phyloP scores from a whole-genome alignment of 2,113 vertebrate genomes.

The Centropus unirufus region DNA sequence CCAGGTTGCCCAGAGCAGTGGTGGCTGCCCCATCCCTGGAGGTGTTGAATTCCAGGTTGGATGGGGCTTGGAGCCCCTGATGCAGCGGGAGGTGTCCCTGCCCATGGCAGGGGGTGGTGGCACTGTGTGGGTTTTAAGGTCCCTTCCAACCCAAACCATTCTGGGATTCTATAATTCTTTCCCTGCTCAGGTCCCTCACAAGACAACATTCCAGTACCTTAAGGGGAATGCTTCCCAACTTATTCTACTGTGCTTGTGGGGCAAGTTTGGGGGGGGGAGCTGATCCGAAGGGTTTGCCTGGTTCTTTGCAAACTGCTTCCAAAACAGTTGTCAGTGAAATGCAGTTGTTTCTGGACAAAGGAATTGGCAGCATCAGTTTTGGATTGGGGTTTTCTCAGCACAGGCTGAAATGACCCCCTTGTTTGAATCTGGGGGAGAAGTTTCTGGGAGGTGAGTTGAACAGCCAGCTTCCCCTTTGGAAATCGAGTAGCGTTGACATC shows the following conservation, averaged over 20 bases:
- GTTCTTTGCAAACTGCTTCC: neutral
- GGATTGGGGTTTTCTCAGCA: neutral
- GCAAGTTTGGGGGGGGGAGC: neutral
- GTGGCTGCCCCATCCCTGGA: too few relatives aligned
- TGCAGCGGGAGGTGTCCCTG: too few relatives aligned
- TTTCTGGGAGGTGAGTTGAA: neutral
- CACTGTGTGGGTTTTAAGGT: too few relatives aligned
- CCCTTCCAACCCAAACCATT: too few relatives aligned
- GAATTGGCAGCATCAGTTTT: neutral
- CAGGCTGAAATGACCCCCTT: neutral
- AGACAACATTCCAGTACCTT: rapidly evolving
- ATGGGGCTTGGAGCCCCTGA: too few relatives aligned
- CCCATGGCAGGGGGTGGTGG: too few relatives aligned
- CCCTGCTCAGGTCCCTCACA: neutral
- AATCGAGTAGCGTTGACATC: neutral
- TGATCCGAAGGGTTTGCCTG: neutral
- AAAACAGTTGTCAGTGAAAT: neutral
- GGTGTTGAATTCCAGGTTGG: too few relatives aligned
- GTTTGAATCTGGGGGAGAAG: neutral
- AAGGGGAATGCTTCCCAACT: rapidly evolving
- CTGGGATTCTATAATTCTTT: too few relatives aligned
- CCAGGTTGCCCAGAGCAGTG: too few relatives aligned
- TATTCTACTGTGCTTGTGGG: neutral
- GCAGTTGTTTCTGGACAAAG: neutral
- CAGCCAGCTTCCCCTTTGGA: neutral